Evolutionary conservation across 1,140 invertebrate species (phyloP).

Genomic region (Lasioglossum albipes): DNA sequence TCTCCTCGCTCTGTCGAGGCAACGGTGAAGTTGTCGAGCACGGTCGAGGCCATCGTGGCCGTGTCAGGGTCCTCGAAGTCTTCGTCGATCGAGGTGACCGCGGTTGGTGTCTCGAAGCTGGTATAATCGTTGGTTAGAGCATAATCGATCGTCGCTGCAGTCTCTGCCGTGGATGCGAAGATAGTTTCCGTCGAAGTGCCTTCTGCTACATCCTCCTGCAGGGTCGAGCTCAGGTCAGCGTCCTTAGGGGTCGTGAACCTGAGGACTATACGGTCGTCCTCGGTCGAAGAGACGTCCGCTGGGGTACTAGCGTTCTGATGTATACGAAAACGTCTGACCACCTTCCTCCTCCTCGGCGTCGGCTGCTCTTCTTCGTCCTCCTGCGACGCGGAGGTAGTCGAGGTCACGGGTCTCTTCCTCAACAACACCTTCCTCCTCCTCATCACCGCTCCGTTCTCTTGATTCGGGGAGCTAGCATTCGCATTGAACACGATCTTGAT

Average conservation of each 20-base stretch:
- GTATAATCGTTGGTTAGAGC: not conserved
- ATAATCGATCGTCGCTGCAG: not conserved
- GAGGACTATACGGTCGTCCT: constrained; percentile 1
- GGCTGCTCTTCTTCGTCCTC: constrained; percentile 36
- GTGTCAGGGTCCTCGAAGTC: not conserved
- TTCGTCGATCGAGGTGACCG: not conserved
- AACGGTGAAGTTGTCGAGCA: constrained; percentile 21
- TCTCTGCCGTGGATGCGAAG: not conserved
- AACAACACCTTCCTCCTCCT: constrained; percentile 65
- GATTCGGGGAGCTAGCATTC: not conserved
- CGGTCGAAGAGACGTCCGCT: constrained; percentile 11
- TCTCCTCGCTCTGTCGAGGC: not conserved
- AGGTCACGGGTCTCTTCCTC: constrained; percentile 55
- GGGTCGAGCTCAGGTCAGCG: not conserved
- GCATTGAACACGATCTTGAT: constrained; percentile 25
- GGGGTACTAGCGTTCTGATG: constrained; percentile 31
- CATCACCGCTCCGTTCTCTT: not conserved
- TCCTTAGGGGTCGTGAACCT: not conserved
- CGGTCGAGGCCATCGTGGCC: constrained; percentile 10
- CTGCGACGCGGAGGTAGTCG: constrained; percentile 14
- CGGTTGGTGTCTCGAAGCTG: constrained; percentile 15
- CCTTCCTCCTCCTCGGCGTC: constrained; percentile 60
- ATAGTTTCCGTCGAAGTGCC: constrained; percentile 15
- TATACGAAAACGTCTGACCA: constrained; percentile 70
- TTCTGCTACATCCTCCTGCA: not conserved